phyloP scores from a whole-genome alignment of 2,888 invertebrate genomes.

The Agrenia bidenticulata region DNA sequence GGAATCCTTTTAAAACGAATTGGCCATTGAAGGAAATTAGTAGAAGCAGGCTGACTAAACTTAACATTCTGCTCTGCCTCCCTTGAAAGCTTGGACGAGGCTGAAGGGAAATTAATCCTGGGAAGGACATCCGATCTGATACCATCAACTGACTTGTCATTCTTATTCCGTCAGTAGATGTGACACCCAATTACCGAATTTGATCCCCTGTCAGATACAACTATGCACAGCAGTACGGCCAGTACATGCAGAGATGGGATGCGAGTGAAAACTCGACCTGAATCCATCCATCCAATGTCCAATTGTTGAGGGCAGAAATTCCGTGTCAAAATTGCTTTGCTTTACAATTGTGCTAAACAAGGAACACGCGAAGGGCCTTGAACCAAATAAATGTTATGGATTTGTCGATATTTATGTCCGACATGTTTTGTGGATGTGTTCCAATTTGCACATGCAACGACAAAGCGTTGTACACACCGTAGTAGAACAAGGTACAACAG shows the following conservation, averaged over 20 bases:
- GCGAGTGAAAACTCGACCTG: neutral
- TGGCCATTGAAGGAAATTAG: neutral
- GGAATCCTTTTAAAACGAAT: neutral
- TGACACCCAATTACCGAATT: constrained; percentile 10
- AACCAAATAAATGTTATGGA: too few species aligned
- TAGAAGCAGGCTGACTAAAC: neutral
- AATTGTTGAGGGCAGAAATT: too few species aligned
- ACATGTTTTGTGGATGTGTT: too few species aligned
- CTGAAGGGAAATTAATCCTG: constrained; percentile 3
- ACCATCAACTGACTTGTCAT: neutral
- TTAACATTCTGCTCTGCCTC: neutral
- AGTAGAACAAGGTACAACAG: too few species aligned
- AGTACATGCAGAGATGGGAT: neutral
- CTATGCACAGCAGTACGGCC: neutral
- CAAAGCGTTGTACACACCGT: too few species aligned
- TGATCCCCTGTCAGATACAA: constrained; percentile 5
- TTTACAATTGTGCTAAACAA: too few species aligned
- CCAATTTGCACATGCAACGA: too few species aligned
- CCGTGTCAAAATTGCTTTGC: too few species aligned
- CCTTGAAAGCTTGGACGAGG: neutral
- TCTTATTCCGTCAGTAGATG: constrained; percentile 2
- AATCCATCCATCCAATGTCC: neutral
- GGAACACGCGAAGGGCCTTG: too few species aligned
- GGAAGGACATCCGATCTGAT: constrained; percentile 9
- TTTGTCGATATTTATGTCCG: too few species aligned